Evolutionary conservation across 1,140 invertebrate genomes (phyloP), one percentile per base, ranked within the genome.

Genomic region (Chionoecetes opilio): DNA sequence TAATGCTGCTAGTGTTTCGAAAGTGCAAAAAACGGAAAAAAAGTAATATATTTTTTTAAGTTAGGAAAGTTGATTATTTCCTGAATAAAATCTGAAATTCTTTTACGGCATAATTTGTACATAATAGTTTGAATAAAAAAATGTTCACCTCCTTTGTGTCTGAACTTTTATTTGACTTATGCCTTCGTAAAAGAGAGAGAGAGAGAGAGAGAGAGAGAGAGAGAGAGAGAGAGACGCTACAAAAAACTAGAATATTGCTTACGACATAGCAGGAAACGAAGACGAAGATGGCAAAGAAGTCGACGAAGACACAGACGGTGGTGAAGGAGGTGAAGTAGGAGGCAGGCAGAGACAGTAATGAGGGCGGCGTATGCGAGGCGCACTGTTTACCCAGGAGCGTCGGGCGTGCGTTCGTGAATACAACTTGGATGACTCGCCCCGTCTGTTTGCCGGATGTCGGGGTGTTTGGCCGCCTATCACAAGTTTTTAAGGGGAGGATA

Each of bases 381-480:
- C 21, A 31, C 5, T 75, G 63, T 91, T 32, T 91, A 34, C 53
- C 31, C 89, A 35, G 34, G 9, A 91, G 31, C 2, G 35, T 31
- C 46, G 29, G 46, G 26, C 89, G 89, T 91, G 89, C 89, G 89
- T 91, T 34, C 46, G 29, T 91, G 89, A 91, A 91, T 91, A 75
- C 89, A 91, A 75, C 29, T 75, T 75, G 53, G 53, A 53, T 53
- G 41, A 90, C 88, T 90, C 88, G 31, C 46, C 46, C 46, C 46
- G 46, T 90, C 21, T 53, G 88, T 75, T 91, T 91, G 89, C 35
- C 89, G 26, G 89, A 75, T 75, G 89, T 91, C 89, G 63, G 31
- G 26, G 31, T 91, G 53, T 91, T 91, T 91, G 89, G 31, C 89
- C 46, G 46, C 89, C 89, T 63, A 91, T 91, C 89, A 91, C 46